Percentiles rank a stretch among this genome's conserved stretches.
phyloP scores from a whole-genome alignment of 2,113 vertebrate genomes.

The Lichenostomus cassidix region DNA sequence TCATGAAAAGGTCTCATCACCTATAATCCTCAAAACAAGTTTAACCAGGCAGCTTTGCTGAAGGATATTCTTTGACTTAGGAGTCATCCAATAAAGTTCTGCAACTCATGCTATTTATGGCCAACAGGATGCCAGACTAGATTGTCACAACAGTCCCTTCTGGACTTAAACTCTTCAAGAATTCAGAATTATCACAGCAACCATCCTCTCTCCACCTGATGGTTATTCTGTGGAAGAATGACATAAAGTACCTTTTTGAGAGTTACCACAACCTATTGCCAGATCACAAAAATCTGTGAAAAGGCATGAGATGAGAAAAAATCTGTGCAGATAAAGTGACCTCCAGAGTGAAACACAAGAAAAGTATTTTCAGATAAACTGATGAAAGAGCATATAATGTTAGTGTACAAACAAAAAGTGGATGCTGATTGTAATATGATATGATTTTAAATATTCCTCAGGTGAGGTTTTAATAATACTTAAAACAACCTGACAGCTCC shows the following conservation, averaged over 20 bases:
- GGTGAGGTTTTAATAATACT: conserved; percentile 32
- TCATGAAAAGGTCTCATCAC: background rate
- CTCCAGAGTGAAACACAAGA: background rate
- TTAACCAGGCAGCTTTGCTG: background rate
- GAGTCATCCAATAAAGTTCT: background rate
- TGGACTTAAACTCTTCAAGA: background rate
- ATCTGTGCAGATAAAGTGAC: background rate
- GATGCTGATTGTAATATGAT: conserved; percentile 30
- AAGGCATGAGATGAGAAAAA: background rate
- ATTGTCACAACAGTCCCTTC: background rate
- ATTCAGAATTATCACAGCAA: background rate
- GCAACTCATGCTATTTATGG: background rate
- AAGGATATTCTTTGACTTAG: background rate
- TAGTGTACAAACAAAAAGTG: background rate
- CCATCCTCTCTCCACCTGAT: background rate
- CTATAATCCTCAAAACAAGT: background rate
- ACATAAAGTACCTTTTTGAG: background rate
- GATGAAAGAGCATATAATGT: background rate
- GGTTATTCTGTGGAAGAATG: background rate
- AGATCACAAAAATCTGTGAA: background rate
- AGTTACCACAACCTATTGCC: background rate
- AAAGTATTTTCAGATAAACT: background rate
- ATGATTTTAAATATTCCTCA: conserved; percentile 42
- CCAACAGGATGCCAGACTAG: background rate
- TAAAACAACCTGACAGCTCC: conserved; percentile 50